These are phyloP conservation scores for Piaya cayana DNA, from an alignment of 2,113 vertebrate species.

Conservation along the genomic window DNA sequence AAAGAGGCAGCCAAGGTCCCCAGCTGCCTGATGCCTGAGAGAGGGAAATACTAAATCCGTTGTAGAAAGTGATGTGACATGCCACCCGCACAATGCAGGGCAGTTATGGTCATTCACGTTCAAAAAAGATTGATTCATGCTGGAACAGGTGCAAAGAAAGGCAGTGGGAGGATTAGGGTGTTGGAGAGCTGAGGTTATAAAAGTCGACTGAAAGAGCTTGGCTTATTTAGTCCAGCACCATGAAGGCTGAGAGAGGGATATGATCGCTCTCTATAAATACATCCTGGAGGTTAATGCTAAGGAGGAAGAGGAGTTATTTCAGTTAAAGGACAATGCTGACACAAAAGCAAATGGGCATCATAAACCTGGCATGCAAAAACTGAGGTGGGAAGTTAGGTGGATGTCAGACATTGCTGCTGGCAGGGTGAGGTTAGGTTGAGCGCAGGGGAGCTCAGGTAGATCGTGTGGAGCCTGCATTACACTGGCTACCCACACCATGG, in stretches of 20 bases:
- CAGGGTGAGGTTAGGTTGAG: neutral
- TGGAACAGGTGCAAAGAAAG: conserved; percentile 67
- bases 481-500: neutral
- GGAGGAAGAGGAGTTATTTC: conserved; percentile 67
- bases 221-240: conserved; percentile 54
- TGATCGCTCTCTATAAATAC: conserved; percentile 63
- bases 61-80: conserved; percentile 40
- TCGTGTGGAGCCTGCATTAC: accelerated
- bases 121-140: conserved; percentile 61
- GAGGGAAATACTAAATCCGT: conserved; percentile 22
- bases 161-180: conserved; percentile 34
- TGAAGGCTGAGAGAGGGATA: conserved; percentile 51
- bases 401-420: neutral
- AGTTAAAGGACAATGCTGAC: conserved; percentile 65
- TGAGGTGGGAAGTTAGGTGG: neutral
- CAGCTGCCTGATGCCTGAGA: neutral
- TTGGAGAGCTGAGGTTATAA: conserved; percentile 46
- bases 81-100: conserved; percentile 30
- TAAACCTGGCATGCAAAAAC: neutral
- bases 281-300: conserved; percentile 52
- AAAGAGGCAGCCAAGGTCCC: neutral
- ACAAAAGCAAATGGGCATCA: conserved; percentile 25
- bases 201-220: conserved; percentile 53
- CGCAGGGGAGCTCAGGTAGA: accelerated
- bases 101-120: conserved; percentile 47